These are phyloP conservation scores for Leucopsar rothschildi DNA, from an alignment of 2,113 vertebrate species.

Conservation along the genomic window DNA sequence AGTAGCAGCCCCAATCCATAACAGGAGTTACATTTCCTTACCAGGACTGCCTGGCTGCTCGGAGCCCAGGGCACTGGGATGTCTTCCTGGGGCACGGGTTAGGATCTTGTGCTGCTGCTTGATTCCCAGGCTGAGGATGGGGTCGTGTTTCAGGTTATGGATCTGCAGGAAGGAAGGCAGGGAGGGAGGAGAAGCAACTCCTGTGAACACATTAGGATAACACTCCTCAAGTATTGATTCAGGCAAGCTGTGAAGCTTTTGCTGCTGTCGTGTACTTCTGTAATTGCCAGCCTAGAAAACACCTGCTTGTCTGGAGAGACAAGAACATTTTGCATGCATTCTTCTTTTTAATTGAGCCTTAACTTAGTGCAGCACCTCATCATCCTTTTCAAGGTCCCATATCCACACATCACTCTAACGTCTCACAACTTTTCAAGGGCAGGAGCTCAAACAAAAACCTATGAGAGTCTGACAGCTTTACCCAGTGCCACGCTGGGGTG, in stretches of 20 bases:
- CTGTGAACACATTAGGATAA: background rate
- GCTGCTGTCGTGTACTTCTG: background rate
- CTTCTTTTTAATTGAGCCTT: background rate
- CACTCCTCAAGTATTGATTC: background rate
- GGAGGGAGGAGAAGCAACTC: background rate
- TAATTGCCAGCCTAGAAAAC: background rate
- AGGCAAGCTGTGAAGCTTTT: conserved; percentile 23
- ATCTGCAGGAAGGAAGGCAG: conserved; percentile 1
- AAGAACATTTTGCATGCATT: background rate
- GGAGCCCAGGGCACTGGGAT: background rate
- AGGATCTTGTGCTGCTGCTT: background rate
- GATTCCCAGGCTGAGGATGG: background rate
- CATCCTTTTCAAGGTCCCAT: background rate
- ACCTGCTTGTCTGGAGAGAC: background rate
- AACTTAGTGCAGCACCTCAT: background rate
- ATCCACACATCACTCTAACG: background rate
- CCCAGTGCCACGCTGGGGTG: background rate
- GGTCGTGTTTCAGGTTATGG: background rate
- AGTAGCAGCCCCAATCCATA: background rate
- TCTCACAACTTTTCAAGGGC: background rate
- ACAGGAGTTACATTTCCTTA: background rate
- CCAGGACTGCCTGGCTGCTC: background rate
- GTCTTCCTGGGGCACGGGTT: background rate
- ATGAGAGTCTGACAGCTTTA: background rate
- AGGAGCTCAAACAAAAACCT: background rate